phyloP scores from a whole-genome alignment of 1,140 invertebrate species.

The Drosophila serrata region DNA sequence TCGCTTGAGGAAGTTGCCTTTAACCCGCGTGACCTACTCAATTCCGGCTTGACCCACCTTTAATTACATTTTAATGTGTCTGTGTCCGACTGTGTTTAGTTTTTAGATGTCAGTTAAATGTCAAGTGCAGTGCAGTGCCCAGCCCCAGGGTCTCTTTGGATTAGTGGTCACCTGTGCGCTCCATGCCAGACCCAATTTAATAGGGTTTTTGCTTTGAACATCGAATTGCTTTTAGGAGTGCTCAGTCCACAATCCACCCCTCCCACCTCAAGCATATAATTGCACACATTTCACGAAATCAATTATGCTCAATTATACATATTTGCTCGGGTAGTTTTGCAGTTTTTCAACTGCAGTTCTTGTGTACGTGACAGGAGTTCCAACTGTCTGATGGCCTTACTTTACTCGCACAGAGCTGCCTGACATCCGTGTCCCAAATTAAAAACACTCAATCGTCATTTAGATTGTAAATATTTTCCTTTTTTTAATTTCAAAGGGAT shows the following conservation, averaged over 20 bases:
- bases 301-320: conserved; percentile 73
- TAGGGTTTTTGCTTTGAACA: conserved; percentile 8
- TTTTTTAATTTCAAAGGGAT: neutral
- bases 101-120: conserved; percentile 70
- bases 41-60: conserved; percentile 16
- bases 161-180: conserved; percentile 17
- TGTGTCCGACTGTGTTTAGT: conserved; percentile 17
- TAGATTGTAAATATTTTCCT: conserved; percentile 11
- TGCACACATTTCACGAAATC: conserved; percentile 64
- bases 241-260: neutral
- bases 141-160: conserved; percentile 10
- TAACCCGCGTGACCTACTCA: conserved; percentile 41
- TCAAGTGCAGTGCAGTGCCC: conserved; percentile 56
- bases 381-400: conserved; percentile 13
- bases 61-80: conserved; percentile 66
- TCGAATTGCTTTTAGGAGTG: conserved; percentile 56
- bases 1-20: conserved; percentile 30
- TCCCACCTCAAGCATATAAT: conserved; percentile 42
- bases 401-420: neutral
- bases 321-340: conserved; percentile 35
- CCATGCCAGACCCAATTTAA: conserved; percentile 10
- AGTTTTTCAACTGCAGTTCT: conserved; percentile 38
- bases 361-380: conserved; percentile 45
- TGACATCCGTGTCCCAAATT: conserved; percentile 30
- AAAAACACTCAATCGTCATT: conserved; percentile 49